phyloP scores from a whole-genome alignment of 2,113 vertebrate species.

The Spea bombifrons region DNA sequence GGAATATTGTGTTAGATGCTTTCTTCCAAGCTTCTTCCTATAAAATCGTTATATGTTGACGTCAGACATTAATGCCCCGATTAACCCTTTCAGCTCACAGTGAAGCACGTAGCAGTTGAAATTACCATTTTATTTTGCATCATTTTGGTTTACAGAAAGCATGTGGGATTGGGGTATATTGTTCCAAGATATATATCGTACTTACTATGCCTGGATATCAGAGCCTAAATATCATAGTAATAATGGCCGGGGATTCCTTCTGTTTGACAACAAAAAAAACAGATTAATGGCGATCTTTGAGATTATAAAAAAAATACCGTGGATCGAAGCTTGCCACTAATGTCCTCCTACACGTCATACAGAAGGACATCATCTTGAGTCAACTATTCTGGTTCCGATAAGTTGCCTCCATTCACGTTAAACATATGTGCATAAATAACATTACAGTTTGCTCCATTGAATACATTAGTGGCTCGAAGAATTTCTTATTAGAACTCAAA shows the following conservation, averaged over 20 bases:
- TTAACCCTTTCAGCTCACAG: too few relatives aligned
- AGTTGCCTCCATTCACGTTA: not conserved
- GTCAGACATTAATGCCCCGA: too few relatives aligned
- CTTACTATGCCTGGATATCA: conserved; percentile 1
- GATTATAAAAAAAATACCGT: not conserved
- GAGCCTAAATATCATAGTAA: not conserved
- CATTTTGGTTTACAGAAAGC: too few relatives aligned
- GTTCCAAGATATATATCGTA: too few relatives aligned
- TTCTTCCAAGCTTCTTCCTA: too few relatives aligned
- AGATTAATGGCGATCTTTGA: not conserved
- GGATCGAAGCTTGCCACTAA: not conserved
- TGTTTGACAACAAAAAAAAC: not conserved
- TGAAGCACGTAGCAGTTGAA: too few relatives aligned
- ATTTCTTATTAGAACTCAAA: not conserved
- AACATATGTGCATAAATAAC: conserved; percentile 17
- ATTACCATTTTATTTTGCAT: too few relatives aligned
- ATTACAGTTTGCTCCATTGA: conserved; percentile 38
- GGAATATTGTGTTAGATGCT: too few relatives aligned
- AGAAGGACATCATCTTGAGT: conserved; percentile 35
- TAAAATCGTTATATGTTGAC: too few relatives aligned
- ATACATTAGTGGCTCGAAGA: conserved; percentile 21
- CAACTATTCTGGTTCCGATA: conserved; percentile 8
- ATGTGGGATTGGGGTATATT: too few relatives aligned
- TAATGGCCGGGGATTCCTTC: not conserved
- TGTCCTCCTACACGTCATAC: not conserved